Base-by-base conservation (phyloP, 2,888 invertebrate genomes). In the Mylabris sibirica region DNA sequence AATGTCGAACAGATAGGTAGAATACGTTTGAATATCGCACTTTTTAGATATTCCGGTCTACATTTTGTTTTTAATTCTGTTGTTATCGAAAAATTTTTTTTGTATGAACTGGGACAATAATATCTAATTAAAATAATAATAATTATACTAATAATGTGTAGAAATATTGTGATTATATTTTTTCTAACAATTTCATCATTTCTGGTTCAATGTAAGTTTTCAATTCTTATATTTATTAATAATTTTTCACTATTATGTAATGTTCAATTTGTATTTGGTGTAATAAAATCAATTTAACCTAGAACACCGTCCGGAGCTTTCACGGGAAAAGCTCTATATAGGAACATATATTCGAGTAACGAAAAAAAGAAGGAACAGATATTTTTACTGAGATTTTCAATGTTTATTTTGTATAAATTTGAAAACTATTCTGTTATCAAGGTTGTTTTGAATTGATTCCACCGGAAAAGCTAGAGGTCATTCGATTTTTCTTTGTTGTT, bases 201-300 rank as follows among this genome's bases (percentile, higher is more conserved):
- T 57, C 35, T 63, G 24, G 59, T 67, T 34, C 35, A 69, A 66
- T 71, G 71, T 71, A 66, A 71, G 71, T 71, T 11, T 6, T 30
- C 30, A 22, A 22, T 22, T 22, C 22, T 22, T 53, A 44, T 44
- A 44, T n/a, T 38, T 38, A 38, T 12, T 6, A 12, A 0, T 14
- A 44, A 44, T 44, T 17, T 5, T 4, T 3, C 5, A 38, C 12
- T 44, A 17, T 68, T 68, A 68, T 68, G 68, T 63, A 68, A 65
- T 35, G 22, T 63, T 20, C 49, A 17, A 53, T 64, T 30, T 64
- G 65, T 67, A 38, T 65, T 63, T 63, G 70, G 63, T 63, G 70
- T 53, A 70, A 67, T 64, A 61, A 63, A 69, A 72, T 72, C 72
- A 69, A 72, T 72, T 72, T 72, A 72, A 72, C 69, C 72, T 69